Evolutionary conservation across 2,113 vertebrate species (phyloP), one percentile per base, ranked within the genome.

Genomic region (Dipodomys spectabilis): DNA sequence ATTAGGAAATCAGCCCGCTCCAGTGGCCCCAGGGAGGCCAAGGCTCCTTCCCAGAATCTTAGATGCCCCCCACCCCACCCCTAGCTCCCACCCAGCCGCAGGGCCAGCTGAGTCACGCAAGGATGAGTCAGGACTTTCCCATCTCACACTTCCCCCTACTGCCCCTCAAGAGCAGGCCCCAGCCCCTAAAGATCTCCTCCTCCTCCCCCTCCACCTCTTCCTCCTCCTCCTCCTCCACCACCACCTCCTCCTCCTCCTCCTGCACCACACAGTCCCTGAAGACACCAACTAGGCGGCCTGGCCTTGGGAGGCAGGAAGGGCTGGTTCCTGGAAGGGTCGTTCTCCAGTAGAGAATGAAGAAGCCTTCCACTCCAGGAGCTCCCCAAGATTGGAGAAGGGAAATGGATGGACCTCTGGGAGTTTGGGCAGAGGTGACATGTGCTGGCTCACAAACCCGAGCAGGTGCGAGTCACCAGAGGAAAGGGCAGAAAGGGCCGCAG

Each of bases 81-180:
- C 93, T 80, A 78, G 32, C 90, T 91, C 87, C 95, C 87, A 90
- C 92, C 94, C 82, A 18, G 72, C 77, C 23, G 23, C 79, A 60
- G 35, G 82, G 86, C 79, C 2, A 93, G 96, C 96, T 92, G 95
- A 96, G 95, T 96, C 95, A 96, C 94, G 95, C 72, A 11, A 1
- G 22, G 79, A 86, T 96, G 96, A 96, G 94, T 97, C 96, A 97
- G 92, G 88, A 92, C 85, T 94, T 95, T 93, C 87, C 92, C 94
- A 94, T 87, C 79, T 92, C 83, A 84, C 72, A 85, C 57, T 73
- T 71, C 89, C 84, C 84, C 78, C 53, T 35, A 20, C 23, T 19
- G 19, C 84, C 80, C 88, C 88, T 84, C 72, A 83, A 82, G 67
- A 90, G 71, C 45, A 30, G 1, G 49, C 57, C 69, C 68, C 32